Conservation (phyloP, 1,140 invertebrate species). For the Hyles vespertilio region DNA sequence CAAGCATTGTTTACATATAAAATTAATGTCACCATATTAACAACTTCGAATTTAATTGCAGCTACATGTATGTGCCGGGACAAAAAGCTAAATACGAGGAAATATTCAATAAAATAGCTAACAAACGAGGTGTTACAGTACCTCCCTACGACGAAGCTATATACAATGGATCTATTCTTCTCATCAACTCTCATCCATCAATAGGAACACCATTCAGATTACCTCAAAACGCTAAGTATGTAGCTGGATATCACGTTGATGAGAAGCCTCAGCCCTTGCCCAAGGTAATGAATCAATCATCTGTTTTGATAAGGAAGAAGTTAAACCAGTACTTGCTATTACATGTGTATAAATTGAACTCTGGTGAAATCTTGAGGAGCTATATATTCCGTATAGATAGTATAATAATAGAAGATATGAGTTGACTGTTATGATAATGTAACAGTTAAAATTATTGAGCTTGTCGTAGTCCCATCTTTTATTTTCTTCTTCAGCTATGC, state of each 20-base stretch:
- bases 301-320: no score
- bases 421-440: no score
- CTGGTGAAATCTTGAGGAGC: no score
- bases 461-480: no score
- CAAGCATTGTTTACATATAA: no score
- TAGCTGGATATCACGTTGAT: slow-evolving; percentile 49
- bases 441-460: no score
- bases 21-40: neutral
- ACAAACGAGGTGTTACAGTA: slow-evolving; percentile 30
- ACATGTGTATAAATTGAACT: no score
- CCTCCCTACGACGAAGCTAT: slow-evolving; percentile 40
- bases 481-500: no score
- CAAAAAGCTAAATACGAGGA: slow-evolving; percentile 34
- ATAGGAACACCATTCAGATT: slow-evolving; percentile 34
- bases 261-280: slow-evolving; percentile 32
- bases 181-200: slow-evolving; percentile 43
- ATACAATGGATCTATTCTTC: slow-evolving; percentile 42
- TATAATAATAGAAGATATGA: no score
- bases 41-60: slow-evolving; percentile 13
- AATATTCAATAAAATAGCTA: slow-evolving; percentile 30
- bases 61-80: slow-evolving; percentile 15
- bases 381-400: no score
- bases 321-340: no score
- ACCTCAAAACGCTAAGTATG: slow-evolving; percentile 42
- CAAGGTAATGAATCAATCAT: slow-evolving; percentile 32